These are phyloP conservation scores for Psittacula cyanocephala DNA, from an alignment of 2,113 vertebrate genomes.

Conservation along the genomic window DNA sequence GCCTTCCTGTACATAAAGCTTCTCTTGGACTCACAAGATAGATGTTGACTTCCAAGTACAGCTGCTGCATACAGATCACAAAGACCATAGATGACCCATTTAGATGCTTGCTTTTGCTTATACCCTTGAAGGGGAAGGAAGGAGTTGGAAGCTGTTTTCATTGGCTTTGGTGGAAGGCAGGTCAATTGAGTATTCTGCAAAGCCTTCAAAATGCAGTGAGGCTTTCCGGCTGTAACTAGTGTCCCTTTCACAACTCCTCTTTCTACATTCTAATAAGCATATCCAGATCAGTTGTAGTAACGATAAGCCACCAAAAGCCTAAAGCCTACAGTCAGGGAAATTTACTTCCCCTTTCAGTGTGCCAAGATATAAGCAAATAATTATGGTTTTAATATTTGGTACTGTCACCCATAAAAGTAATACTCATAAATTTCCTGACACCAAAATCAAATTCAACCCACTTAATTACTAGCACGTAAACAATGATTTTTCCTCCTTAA, in stretches of 20 bases:
- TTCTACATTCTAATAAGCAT: neutral
- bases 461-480: conserved; percentile 63
- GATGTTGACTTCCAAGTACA: neutral
- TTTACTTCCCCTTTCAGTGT: neutral
- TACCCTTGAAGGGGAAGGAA: neutral
- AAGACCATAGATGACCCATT: neutral
- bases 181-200: neutral
- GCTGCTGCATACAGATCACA: neutral
- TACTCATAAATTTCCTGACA: conserved; percentile 30
- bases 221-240: neutral
- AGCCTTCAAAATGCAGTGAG: neutral
- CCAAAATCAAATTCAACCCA: conserved; percentile 45
- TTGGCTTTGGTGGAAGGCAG: neutral
- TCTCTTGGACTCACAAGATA: neutral
- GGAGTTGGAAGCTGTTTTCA: neutral
- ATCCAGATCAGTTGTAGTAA: neutral
- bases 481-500: conserved; percentile 51
- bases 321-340: neutral
- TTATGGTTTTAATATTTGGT: conserved; percentile 54
- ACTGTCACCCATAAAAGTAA: conserved; percentile 30
- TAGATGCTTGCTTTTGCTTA: neutral
- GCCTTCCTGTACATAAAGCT: neutral
- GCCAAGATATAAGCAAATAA: conserved; percentile 50
- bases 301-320: neutral
- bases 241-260: neutral